These are phyloP conservation scores for Tyria jacobaeae DNA, from an alignment of 2,888 invertebrate genomes.

Conservation along the genomic window DNA sequence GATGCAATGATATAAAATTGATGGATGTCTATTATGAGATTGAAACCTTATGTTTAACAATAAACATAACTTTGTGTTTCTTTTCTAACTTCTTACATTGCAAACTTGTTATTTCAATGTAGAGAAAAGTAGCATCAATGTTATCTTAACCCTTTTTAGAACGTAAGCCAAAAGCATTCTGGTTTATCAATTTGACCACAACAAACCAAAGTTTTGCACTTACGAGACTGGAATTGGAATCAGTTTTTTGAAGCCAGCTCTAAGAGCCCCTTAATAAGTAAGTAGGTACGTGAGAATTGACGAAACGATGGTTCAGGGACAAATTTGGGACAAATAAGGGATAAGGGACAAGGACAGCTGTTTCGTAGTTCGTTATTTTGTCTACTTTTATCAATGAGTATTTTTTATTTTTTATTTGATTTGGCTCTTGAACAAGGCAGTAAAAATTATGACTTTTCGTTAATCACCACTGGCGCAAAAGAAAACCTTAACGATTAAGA, in stretches of 20 bases:
- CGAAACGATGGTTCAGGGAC: conserved; percentile 38
- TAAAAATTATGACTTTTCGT: too few species aligned
- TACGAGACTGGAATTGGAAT: conserved; percentile 33
- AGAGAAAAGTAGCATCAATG: conserved; percentile 25
- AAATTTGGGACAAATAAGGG: conserved; percentile 43
- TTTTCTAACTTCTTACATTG: too few species aligned
- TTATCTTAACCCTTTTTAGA: conserved; percentile 28
- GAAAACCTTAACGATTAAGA: too few species aligned
- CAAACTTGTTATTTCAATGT: too few species aligned
- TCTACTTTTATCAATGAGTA: conserved; percentile 17
- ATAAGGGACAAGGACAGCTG: conserved; percentile 30
- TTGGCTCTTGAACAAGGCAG: too few species aligned
- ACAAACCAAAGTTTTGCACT: conserved; percentile 35
- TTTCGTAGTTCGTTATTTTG: conserved; percentile 27
- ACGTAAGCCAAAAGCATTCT: conserved; percentile 25
- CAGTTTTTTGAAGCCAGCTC: conserved; percentile 30
- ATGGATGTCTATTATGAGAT: too few species aligned
- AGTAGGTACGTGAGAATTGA: conserved; percentile 49
- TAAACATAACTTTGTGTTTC: too few species aligned
- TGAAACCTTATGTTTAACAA: too few species aligned
- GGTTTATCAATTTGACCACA: conserved; percentile 37
- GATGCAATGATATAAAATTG: too few species aligned
- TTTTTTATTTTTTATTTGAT: too few species aligned
- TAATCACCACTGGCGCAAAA: too few species aligned
- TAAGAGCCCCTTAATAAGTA: conserved; percentile 43